Percentiles rank a stretch among this genome's conserved stretches.
Evolutionary conservation across 2,888 invertebrate genomes (phyloP).

Genomic region (Macrophya alboannulata): DNA sequence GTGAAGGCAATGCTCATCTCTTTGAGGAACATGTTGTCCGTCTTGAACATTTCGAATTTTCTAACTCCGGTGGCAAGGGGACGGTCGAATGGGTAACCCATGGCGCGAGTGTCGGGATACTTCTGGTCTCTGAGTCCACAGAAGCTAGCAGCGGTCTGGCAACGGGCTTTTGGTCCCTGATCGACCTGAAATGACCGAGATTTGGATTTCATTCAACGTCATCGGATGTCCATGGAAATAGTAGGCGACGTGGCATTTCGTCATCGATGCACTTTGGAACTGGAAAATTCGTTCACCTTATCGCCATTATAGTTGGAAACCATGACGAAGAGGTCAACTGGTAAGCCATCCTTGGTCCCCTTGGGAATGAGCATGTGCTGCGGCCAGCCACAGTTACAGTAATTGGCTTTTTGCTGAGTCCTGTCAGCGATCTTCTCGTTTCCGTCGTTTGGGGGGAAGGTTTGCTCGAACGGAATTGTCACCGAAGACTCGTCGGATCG

Average conservation of each 20-base stretch:
- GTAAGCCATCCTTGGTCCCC: constrained; percentile 72
- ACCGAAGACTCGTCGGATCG: constrained; percentile 72
- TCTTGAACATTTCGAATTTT: background rate
- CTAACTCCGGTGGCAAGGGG: constrained; percentile 56
- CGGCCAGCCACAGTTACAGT: constrained; percentile 78
- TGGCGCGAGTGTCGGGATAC: constrained; percentile 86
- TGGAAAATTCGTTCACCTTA: constrained; percentile 62
- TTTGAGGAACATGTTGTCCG: background rate
- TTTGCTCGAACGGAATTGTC: constrained; percentile 72
- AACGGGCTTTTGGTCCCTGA: constrained; percentile 75
- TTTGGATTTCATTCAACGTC: background rate
- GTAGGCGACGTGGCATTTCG: background rate
- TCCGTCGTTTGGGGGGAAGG: constrained; percentile 70
- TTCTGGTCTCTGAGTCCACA: constrained; percentile 86
- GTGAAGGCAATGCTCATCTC: background rate
- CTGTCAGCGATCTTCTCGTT: background rate
- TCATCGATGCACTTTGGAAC: background rate
- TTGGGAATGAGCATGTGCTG: constrained; percentile 76
- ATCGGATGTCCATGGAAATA: background rate
- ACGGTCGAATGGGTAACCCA: constrained; percentile 85
- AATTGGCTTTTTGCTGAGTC: constrained; percentile 61
- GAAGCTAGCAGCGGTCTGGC: constrained; percentile 85
- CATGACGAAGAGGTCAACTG: constrained; percentile 74
- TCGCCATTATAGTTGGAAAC: constrained; percentile 72
- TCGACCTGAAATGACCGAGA: constrained; percentile 64